Evolutionary conservation across 1,140 invertebrate species (phyloP), one percentile per base, ranked within the genome.

Genomic region (Drosophila setifemur): DNA sequence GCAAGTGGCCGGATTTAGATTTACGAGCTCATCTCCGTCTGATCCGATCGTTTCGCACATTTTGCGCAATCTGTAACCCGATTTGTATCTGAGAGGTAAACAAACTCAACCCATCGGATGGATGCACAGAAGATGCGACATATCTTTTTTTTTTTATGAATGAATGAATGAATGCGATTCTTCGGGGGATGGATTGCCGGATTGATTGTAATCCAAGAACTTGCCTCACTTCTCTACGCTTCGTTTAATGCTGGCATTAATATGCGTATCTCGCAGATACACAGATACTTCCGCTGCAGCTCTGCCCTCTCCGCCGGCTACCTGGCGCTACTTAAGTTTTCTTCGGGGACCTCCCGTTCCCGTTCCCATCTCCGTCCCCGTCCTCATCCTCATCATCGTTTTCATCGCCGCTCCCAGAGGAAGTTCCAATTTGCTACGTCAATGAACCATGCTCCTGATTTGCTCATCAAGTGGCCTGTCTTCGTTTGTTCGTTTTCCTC

Each of bases 401-500:
- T 43, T 70, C 43, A 67, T 60, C 47, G 55, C 44, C 40, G 57
- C 53, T 87, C 78, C 72, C 83, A 83, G 60, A 88, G 86, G 86
- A 88, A 86, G 86, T 89, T 78, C 69, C 86, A 88, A 88, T 88
- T 88, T 88, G 86, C 64, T 77, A 74, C 86, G 76, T 88, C 81
- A 89, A 89, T 89, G 86, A 89, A 89, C 81, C 81, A 57, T 85
- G 78, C 26, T 55, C 49, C 55, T 73, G 73, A 83, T 83, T 72
- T 74, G 57, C 53, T 67, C 73, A 70, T 73, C 52, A 83, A 69
- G 78, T 64, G 64, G 43, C 39, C 28, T 23, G 21, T 50, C 31
- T 39, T 5, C 31, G 7, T 31, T 49, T 42, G 39, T 63, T 33
- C 44, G 4, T 19, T 8, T 26, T 12, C 3, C n/a, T n/a, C n/a